Conservation (phyloP, 1,140 invertebrate genomes). For the Drosophila auraria region DNA sequence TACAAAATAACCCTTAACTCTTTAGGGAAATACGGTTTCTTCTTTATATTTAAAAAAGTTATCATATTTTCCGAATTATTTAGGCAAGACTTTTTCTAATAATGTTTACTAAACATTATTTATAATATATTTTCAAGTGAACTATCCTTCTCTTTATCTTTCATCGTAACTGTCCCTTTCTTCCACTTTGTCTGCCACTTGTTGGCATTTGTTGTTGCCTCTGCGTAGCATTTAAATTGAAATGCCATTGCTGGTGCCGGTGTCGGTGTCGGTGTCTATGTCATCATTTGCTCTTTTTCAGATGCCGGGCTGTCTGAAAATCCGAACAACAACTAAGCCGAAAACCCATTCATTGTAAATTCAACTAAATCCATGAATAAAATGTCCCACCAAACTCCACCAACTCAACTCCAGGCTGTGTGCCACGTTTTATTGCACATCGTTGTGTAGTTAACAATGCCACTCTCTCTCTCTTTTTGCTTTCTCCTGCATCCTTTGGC, state of each 20-base stretch:
- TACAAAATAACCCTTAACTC: no score
- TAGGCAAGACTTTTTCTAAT: no score
- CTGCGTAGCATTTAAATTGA: slow-evolving; percentile 73
- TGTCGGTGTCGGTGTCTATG: slow-evolving; percentile 48
- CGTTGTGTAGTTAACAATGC: slow-evolving; percentile 74
- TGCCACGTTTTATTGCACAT: slow-evolving; percentile 76
- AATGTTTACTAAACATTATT: no score
- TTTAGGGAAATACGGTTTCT: neutral
- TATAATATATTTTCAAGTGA: slow-evolving; percentile 4
- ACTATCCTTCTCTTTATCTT: neutral
- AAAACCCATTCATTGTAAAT: slow-evolving; percentile 81
- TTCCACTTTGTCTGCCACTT: slow-evolving; percentile 71
- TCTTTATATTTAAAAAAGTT: neutral
- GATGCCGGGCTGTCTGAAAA: slow-evolving; percentile 47
- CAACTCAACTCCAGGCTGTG: slow-evolving; percentile 1
- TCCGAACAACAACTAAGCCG: slow-evolving; percentile 55
- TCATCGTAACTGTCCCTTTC: neutral
- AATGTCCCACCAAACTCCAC: slow-evolving; percentile 59
- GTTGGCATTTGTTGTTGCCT: slow-evolving; percentile 53
- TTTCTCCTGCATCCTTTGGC: slow-evolving; percentile 27
- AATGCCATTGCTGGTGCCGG: slow-evolving; percentile 47
- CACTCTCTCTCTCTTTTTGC: slow-evolving; percentile 18
- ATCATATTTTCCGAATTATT: no score
- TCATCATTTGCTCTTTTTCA: slow-evolving; percentile 79
- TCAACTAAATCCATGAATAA: slow-evolving; percentile 84